Evolutionary conservation across 2,888 invertebrate species (phyloP).

Genomic region (Leistus spinibarbis): DNA sequence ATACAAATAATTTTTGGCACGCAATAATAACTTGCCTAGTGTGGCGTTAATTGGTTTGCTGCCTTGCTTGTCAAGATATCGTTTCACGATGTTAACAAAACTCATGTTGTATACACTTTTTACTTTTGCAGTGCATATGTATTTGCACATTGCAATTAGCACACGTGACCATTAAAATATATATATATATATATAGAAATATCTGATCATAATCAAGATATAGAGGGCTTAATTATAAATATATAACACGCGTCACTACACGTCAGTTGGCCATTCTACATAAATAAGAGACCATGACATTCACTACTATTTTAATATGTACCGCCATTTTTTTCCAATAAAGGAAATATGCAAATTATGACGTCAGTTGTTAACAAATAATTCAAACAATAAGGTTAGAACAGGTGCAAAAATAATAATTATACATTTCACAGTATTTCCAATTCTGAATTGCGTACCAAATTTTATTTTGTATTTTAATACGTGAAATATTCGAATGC

Average conservation of each 20-base stretch:
- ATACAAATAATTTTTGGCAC: background rate
- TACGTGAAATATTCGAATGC: too few species aligned
- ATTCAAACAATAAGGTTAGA: too few species aligned
- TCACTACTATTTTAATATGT: background rate
- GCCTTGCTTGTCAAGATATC: background rate
- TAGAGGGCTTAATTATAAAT: background rate
- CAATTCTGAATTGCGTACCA: too few species aligned
- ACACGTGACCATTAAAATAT: background rate
- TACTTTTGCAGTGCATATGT: background rate
- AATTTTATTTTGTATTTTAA: too few species aligned
- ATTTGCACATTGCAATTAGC: background rate
- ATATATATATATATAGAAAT: background rate
- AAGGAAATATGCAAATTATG: background rate
- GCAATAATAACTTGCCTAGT: background rate
- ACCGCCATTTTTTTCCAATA: background rate
- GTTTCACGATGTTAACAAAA: background rate
- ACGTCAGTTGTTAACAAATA: background rate
- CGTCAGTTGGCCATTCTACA: background rate
- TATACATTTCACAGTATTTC: too few species aligned
- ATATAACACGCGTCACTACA: background rate
- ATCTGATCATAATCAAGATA: background rate
- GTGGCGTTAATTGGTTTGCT: background rate
- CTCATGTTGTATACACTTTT: background rate
- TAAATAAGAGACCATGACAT: background rate
- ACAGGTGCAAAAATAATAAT: too few species aligned